Percentiles rank a stretch among this genome's conserved stretches.
phyloP scores from a whole-genome alignment of 2,888 invertebrate species.

The Amorpha juglandis region DNA sequence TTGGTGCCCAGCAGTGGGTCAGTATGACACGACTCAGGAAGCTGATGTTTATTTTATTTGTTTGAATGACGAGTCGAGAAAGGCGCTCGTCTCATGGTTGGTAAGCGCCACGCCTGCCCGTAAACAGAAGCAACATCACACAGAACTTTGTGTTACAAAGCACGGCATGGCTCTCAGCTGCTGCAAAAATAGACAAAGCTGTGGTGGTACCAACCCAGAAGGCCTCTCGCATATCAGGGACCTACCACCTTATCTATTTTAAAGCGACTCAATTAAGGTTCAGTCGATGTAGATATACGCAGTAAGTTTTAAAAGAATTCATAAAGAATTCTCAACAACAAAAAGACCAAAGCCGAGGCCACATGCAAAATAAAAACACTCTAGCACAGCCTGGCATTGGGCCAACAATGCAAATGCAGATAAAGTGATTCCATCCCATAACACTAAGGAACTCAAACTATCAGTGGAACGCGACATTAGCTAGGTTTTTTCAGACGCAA shows the following conservation, averaged over 20 bases:
- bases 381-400: conserved; percentile 5
- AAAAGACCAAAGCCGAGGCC: conserved; percentile 1
- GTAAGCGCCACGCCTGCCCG: no score
- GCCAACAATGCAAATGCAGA: conserved; percentile 53
- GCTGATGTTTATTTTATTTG: no score
- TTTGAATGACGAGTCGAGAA: no score
- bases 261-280: background rate
- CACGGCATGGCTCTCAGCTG: no score
- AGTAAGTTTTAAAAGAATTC: background rate
- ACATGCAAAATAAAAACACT: conserved; percentile 22
- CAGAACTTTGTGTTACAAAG: no score
- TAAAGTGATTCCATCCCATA: conserved; percentile 60
- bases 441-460: conserved; percentile 56
- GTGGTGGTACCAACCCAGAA: no score
- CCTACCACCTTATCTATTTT: background rate
- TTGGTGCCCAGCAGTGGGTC: no score
- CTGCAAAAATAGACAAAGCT: no score
- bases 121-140: no score
- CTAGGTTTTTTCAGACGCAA: conserved; percentile 30
- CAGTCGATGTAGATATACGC: background rate
- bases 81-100: no score
- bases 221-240: no score
- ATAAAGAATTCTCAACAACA: conserved; percentile 8
- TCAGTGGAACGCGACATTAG: conserved; percentile 47
- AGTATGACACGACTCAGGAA: no score